Evolutionary conservation across 2,888 invertebrate genomes (phyloP), one percentile per base, ranked within the genome.

Genomic region (Tenthredo scrophulariae): DNA sequence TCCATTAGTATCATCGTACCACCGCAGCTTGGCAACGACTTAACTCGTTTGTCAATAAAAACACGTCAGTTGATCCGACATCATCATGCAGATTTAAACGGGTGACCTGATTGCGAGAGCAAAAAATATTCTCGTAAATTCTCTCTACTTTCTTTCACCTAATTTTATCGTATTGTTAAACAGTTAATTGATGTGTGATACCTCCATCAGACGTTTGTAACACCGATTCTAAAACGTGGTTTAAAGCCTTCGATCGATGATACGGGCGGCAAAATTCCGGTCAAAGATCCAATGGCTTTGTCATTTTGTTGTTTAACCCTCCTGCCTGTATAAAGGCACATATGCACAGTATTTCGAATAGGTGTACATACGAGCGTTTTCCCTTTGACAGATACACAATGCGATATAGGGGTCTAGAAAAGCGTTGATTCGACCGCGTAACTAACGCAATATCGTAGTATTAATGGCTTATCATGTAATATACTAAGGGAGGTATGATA

Each of bases 401-500:
- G 37, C 70, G 70, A 70, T 70, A 70, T 70, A 70, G 33, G 33
- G 33, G 37, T 70, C 33, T 70, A 37, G n/a, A 5, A 0, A 26
- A 10, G 50, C 26, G 46, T 40, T 75, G 46, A 75, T 75, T 75
- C 50, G 15, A 46, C 18, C 75, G 46, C 26, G 26, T 26, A 46
- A 75, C 75, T 75, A 75, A 75, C 15, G 75, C 46, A 75, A 75
- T 75, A 75, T 46, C 75, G 43, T 43, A 46, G 46, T 46, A 75
- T 75, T 50, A 50, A 46, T 50, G 75, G 75, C 75, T 75, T 43
- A 75, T 9, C 62, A 26, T 62, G 62, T 22, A 26, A 62, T 62
- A 62, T 62, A 26, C 54, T 54, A n/a, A n/a, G 13, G 10, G 22
- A 26, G 62, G 26, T 26, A 62, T 62, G 26, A 26, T 9, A 26